Base-by-base conservation (phyloP, 2,888 invertebrate genomes). In the Caenorhabditis wallacei region DNA sequence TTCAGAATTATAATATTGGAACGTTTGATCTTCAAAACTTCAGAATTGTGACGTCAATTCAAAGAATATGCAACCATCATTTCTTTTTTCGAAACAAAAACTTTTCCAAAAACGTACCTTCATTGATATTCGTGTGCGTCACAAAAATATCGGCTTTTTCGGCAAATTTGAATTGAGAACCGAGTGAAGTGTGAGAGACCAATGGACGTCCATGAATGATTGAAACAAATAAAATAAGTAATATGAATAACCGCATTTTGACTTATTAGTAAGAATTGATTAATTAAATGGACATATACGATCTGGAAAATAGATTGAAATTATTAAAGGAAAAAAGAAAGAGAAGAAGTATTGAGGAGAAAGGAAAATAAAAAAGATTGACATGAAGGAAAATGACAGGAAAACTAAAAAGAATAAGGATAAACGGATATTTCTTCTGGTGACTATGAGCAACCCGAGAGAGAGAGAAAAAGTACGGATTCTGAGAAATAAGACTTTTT, bases 121-220 rank as follows among this genome's bases (percentile, higher is more conserved):
- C 82, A 76, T 75, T 81, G 68, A 74, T 76, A 76, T 81, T 70
- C 69, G 54, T 75, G 68, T 76, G 75, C 74, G 81, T 81, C 81
- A 81, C 75, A 70, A 81, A 70, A 76, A 81, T 66, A 59, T 81
- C 81, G 24, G 81, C 81, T 68, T 70, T 70, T 64, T 81, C 81
- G 59, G 81, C 74, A 37, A 80, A 80, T 69, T 80, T 80, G 68
- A 80, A 80, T 61, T 80, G 80, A 26, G 78, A 40, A 24, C 70
- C 59, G n/a, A 68, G 75, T 22, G 46, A 43, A 18, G 64, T 48
- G 26, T 57, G 51, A 48, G 66, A 56, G 22, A 46, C 37, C 51
- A 40, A 61, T 22, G 76, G 76, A 43, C 74, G 64, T 24, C 24
- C 61, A 53, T 59, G 37, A n/a, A 43, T 18, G 20, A 18, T 30